These are phyloP conservation scores for Pristionchus japonicus DNA, from an alignment of 2,888 invertebrate species.

Conservation along the genomic window DNA sequence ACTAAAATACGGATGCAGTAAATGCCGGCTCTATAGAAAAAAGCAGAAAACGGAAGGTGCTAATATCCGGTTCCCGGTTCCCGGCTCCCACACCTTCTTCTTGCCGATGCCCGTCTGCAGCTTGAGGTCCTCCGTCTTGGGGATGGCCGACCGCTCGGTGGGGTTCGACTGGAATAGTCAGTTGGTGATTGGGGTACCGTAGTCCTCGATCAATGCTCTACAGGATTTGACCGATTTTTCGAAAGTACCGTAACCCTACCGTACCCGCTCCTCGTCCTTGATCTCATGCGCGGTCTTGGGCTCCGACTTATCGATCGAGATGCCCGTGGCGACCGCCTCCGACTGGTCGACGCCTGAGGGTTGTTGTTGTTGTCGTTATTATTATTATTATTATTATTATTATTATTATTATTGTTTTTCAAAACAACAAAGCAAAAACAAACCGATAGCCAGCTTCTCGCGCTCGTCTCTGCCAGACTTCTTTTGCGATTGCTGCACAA, in stretches of 20 bases:
- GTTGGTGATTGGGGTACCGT: not conserved
- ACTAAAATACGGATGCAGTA: not conserved
- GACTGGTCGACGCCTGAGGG: not conserved
- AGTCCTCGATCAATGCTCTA: not conserved
- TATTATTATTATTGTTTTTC: not conserved
- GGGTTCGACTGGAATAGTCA: not conserved
- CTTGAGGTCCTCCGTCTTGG: not conserved
- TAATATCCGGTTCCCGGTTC: not conserved
- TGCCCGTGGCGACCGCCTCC: not conserved
- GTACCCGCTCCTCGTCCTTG: not conserved
- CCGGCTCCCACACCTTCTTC: not conserved
- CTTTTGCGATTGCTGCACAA: not conserved
- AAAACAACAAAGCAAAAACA: too few species aligned
- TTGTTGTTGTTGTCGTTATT: not conserved
- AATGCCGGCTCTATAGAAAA: too few species aligned
- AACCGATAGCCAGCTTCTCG: not conserved
- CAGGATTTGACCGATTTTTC: not conserved
- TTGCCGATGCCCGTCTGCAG: not conserved
- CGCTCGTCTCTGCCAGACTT: not conserved
- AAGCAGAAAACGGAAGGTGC: too few species aligned
- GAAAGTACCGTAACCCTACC: not conserved
- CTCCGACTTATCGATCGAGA: not conserved
- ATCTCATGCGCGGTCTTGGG: not conserved
- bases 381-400: not conserved
- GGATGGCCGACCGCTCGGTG: not conserved